A percentile compares a stretch with the other conserved stretches of the same genome.
Conservation (phyloP, 2,113 vertebrate genomes). For the Macaca fascicularis region T2T-MFA8v1.1 NC_088395.1:124579001-124579500, state of each 20-base stretch:
- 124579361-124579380: slow-evolving; percentile 42
- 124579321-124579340: slow-evolving; percentile 18
- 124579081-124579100: background rate
- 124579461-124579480: slow-evolving; percentile 20
- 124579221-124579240: background rate
- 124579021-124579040: slow-evolving; percentile 10
- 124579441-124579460: background rate
- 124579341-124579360: slow-evolving; percentile 40
- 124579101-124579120: background rate
- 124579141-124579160: background rate
- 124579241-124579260: slow-evolving; percentile 10
- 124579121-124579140: background rate
- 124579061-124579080: background rate
- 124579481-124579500: slow-evolving; percentile 50
- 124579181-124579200: slow-evolving; percentile 14
- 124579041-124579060: background rate
- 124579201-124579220: slow-evolving; percentile 19
- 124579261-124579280: background rate
- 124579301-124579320: background rate
- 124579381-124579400: background rate
- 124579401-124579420: slow-evolving; percentile 11
- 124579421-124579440: background rate
- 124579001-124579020: background rate
- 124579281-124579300: background rate
- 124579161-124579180: slow-evolving; percentile 9